phyloP scores from a whole-genome alignment of 2,113 vertebrate genomes.

The Elephas maximus region DNA sequence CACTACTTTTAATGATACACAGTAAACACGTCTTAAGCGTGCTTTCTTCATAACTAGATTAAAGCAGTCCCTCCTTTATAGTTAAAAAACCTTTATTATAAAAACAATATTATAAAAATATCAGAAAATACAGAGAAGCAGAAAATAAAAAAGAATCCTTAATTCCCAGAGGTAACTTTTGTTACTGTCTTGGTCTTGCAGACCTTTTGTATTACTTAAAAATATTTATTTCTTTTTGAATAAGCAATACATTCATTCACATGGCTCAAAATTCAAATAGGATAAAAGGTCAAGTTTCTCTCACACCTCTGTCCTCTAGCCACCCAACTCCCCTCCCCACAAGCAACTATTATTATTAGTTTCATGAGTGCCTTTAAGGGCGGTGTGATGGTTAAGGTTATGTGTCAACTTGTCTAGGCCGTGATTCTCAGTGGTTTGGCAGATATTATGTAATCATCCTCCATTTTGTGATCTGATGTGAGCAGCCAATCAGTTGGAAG shows the following conservation, averaged over 20 bases:
- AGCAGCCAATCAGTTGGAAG: too few species aligned
- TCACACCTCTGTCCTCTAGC: not conserved
- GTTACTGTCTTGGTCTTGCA: not conserved
- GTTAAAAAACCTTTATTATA: not conserved
- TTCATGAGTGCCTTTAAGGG: too few species aligned
- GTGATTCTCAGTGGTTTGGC: too few species aligned
- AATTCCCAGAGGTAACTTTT: not conserved
- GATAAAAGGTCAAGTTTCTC: not conserved
- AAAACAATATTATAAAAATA: not conserved
- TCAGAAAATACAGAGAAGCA: not conserved
- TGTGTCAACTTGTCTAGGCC: too few species aligned
- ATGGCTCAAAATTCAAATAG: not conserved
- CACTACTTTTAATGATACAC: not conserved
- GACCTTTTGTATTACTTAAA: not conserved
- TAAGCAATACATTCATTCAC: too few species aligned
- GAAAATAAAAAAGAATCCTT: not conserved
- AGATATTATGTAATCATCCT: too few species aligned
- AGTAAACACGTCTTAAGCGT: not conserved
- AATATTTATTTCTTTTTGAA: not conserved
- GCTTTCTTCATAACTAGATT: not conserved
- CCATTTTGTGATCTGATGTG: too few species aligned
- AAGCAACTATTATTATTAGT: too few species aligned
- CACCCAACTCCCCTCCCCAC: too few species aligned
- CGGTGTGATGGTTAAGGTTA: too few species aligned
- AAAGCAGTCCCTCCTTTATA: not conserved